Conservation (phyloP, 2,797 vertebrate genomes). For the Clarias fuscus region DNA sequence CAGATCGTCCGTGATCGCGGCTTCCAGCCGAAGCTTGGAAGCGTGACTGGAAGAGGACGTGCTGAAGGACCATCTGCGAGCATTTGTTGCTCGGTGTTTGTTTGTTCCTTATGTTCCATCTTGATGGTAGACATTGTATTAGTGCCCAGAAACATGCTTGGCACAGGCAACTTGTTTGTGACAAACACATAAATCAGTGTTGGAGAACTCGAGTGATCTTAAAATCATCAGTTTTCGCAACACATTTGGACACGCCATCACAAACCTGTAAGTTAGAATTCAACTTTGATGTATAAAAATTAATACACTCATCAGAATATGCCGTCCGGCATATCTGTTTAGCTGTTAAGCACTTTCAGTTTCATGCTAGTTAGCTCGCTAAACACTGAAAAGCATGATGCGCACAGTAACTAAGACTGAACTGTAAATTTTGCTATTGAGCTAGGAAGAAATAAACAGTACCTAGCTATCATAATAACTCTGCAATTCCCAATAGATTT, state of each 20-base stretch:
- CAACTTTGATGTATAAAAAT: neutral
- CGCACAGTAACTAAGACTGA: neutral
- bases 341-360: neutral
- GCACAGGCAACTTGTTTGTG: constrained; percentile 5
- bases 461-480: neutral
- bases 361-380: neutral
- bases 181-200: constrained; percentile 28
- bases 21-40: constrained; percentile 46
- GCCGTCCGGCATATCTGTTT: no score
- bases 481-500: neutral
- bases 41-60: constrained; percentile 47
- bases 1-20: constrained; percentile 25
- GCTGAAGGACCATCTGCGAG: constrained; percentile 52
- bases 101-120: constrained; percentile 32
- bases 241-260: neutral
- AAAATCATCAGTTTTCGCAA: neutral
- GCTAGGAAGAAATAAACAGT: neutral
- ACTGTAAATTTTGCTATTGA: neutral
- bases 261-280: neutral
- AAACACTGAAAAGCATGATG: neutral
- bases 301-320: neutral
- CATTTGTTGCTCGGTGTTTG: constrained; percentile 44
- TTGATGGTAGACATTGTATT: constrained; percentile 25
- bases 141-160: constrained; percentile 26
- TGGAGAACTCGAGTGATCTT: neutral